Base-by-base conservation (phyloP, 2,888 invertebrate genomes). In the Eumacrocentrus americanus region DNA sequence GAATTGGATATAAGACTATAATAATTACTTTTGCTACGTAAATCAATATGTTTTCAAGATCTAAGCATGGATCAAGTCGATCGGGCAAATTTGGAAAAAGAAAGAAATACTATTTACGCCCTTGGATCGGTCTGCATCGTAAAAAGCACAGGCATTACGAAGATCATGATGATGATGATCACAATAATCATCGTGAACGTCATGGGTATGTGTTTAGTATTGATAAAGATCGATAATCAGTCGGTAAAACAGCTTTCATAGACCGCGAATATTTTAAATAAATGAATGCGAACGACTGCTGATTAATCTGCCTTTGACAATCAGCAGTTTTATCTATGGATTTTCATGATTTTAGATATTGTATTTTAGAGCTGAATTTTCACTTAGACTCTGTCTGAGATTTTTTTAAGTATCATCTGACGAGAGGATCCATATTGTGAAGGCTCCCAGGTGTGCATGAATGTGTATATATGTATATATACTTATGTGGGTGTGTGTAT, bases 31-130 rank as follows among this genome's bases (percentile, higher is more conserved):
- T n/a, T n/a, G n/a, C n/a, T n/a, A n/a, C n/a, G n/a, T n/a, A n/a
- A n/a, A n/a, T n/a, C n/a, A n/a, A n/a, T n/a, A 50, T 50, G 50
- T 50, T 50, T 34, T 50, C 50, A 16, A 14, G 35, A 20, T 50
- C 50, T 1, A 50, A 50, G 14, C 29, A 18, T 18, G 18, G 25
- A 12, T 47, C 34, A 9, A 18, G 14, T 14, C 18, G 16, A 34
- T 16, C 20, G 18, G 18, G 16, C 11, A 7, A 23, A 35, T 50
- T 34, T 5, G 11, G 16, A n/a, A 16, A 16, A 11, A 29, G 34
- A 18, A 23, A 29, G 0, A 47, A 47, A 47, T 23, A 47, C 14
- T 50, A 35, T 20, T 16, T 34, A 7, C 50, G 50, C 1, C 29
- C 29, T 35, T 50, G 29, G 20, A 34, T 50, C 4, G 16, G 23